A percentile compares a stretch with the other conserved stretches of the same genome.
Conservation (phyloP, 2,797 vertebrate species). For the Eupleurogrammus muticus region DNA sequence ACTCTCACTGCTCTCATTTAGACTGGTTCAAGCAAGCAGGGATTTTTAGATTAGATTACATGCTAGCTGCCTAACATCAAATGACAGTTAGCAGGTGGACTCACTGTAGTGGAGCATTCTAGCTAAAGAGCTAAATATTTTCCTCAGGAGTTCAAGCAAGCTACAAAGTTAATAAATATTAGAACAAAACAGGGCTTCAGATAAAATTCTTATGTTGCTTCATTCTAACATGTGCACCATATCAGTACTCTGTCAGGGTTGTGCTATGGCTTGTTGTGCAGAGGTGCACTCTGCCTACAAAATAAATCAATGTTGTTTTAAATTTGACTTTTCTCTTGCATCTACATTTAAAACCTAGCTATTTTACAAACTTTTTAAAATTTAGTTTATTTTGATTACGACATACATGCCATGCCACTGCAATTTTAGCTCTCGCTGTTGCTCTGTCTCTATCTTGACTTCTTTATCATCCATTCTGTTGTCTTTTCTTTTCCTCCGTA, state of each 20-base stretch:
- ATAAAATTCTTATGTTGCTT: background rate
- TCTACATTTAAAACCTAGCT: background rate
- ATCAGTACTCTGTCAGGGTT: background rate
- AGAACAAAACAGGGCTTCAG: background rate
- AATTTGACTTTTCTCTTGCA: background rate
- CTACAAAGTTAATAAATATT: background rate
- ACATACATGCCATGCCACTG: too few species aligned
- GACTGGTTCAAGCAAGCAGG: background rate
- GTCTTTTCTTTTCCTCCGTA: conserved; percentile 50
- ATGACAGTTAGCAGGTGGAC: background rate
- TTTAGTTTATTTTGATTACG: too few species aligned
- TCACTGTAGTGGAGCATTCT: background rate
- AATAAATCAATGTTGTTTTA: background rate
- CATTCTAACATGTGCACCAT: background rate
- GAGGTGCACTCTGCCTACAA: background rate
- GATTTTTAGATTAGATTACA: background rate
- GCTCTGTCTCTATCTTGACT: too few species aligned
- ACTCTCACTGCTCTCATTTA: background rate
- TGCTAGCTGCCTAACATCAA: background rate
- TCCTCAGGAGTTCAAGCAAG: conserved; percentile 3
- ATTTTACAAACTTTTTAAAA: background rate
- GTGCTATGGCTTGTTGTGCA: background rate
- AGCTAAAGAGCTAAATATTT: background rate
- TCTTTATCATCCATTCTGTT: background rate
- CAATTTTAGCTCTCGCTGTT: too few species aligned